Conservation (phyloP, 2,113 vertebrate genomes). For the Haliaeetus leucogaster region DNA sequence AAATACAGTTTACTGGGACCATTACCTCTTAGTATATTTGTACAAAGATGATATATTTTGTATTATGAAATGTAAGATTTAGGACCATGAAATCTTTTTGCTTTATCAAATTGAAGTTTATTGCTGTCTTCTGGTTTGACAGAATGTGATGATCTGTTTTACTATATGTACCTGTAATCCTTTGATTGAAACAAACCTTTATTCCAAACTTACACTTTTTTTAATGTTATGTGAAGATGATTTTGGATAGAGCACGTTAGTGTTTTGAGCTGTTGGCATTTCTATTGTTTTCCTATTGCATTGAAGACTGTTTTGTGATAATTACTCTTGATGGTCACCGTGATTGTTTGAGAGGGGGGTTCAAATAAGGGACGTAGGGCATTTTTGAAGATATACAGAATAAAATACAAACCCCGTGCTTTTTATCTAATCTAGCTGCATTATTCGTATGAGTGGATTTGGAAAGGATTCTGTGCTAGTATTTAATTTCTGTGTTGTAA, state of each 20-base stretch:
- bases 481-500: background rate
- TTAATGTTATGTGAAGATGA: background rate
- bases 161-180: background rate
- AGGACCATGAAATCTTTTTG: background rate
- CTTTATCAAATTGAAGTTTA: slow-evolving; percentile 15
- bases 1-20: background rate
- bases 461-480: background rate
- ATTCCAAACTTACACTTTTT: background rate
- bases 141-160: background rate
- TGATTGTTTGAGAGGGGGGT: background rate
- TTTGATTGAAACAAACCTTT: slow-evolving; percentile 23
- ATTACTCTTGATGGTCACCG: background rate
- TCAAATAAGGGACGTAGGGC: background rate
- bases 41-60: background rate
- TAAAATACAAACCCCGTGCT: background rate
- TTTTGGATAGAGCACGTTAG: background rate
- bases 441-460: background rate
- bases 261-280: background rate
- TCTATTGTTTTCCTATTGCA: background rate
- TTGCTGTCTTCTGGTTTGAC: background rate
- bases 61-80: background rate
- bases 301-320: background rate
- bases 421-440: background rate
- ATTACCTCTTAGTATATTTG: background rate
- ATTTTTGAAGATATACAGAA: background rate